phyloP scores from a whole-genome alignment of 2,113 vertebrate species.

The Terrapene triunguis region DNA sequence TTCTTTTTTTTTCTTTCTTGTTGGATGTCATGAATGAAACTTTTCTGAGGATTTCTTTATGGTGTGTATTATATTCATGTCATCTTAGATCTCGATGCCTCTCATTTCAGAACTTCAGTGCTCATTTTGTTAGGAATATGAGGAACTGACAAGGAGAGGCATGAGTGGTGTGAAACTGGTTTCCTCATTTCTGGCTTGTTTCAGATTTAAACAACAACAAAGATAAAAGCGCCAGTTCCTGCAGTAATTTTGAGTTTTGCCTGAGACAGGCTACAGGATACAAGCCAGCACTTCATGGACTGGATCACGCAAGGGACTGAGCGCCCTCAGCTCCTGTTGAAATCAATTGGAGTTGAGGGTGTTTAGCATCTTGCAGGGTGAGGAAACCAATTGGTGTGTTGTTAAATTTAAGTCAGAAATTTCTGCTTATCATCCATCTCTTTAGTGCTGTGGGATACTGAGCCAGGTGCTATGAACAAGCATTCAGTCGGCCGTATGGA shows the following conservation, averaged over 20 bases:
- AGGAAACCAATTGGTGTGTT: background rate
- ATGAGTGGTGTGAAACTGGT: background rate
- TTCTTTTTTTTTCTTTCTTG: background rate
- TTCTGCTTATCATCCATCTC: slow-evolving; percentile 9
- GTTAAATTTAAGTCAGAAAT: slow-evolving; percentile 26
- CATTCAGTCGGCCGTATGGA: background rate
- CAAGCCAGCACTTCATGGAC: background rate
- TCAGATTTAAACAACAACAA: background rate
- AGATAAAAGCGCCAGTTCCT: background rate
- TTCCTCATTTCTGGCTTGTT: background rate
- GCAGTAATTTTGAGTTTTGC: background rate
- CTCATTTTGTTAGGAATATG: background rate
- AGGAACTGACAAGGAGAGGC: background rate
- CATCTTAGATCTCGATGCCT: background rate
- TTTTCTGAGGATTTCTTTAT: slow-evolving; percentile 6
- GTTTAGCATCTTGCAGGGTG: slow-evolving; percentile 27
- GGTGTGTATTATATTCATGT: background rate
- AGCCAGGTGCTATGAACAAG: background rate
- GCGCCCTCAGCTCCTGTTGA: background rate
- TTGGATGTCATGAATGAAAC: slow-evolving; percentile 1
- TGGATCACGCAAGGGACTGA: accelerated
- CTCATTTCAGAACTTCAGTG: background rate
- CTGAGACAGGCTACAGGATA: background rate
- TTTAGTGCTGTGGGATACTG: background rate
- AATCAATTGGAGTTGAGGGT: background rate